Evolutionary conservation across 2,113 vertebrate species (phyloP), one percentile per base, ranked within the genome.

Genomic region (Collichthys lucidus): DNA sequence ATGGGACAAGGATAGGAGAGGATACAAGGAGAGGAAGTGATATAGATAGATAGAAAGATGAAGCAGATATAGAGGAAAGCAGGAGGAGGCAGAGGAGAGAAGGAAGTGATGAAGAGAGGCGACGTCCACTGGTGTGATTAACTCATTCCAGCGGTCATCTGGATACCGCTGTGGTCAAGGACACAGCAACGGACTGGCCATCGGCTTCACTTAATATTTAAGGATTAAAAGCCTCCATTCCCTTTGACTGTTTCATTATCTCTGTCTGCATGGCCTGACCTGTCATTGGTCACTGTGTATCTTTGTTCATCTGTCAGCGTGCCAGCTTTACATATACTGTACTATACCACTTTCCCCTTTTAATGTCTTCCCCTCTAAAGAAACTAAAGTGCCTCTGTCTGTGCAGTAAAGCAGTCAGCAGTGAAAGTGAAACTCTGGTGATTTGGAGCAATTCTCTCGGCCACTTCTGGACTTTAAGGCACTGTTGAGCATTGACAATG

Each of bases 141-240:
- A 81, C 83, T 88, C 29, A 90, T 93, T 88, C 53, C 59, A 79
- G 74, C 63, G 55, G 88, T 92, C 86, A 68, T 85, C 77, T 40
- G 84, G 61, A 83, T 67, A 29, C 81, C 17, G 68, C 80, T 78
- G 72, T 15, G 81, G 81, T 88, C 87, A 90, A 91, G 84, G 86
- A 82, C 87, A 76, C 63, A 44, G 65, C 35, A 3, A 53, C 7
- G 12, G 56, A n/a, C 66, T 3, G 75, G 63, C 68, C 57, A 44
- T 63, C 62, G 5, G 5, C 85, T 53, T 62, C 67, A 79, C 77
- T 82, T 85, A 67, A 85, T 88, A 79, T 91, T 90, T 87, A 22
- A 40, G 73, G 78, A 88, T 90, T 78, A 80, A 87, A 91, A 70
- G 67, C 80, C 59, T 72, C 46, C 49, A 7, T 81, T 87, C 44